A percentile compares a stretch with the other conserved stretches of the same genome.
These are phyloP conservation scores for Dipodomys spectabilis DNA, from an alignment of 2,113 vertebrate species.

Conservation along the genomic window DNA sequence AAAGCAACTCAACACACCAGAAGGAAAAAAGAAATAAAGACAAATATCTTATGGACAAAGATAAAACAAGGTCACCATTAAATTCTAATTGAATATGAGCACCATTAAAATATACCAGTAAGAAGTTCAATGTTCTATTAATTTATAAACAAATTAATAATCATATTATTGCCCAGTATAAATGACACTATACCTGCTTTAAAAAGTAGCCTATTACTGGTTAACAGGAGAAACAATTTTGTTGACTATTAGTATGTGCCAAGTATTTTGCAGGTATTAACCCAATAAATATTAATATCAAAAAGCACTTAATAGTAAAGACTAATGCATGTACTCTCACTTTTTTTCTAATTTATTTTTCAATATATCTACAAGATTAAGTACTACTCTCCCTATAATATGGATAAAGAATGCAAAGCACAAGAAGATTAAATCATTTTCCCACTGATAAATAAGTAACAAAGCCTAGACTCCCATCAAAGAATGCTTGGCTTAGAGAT, in stretches of 20 bases:
- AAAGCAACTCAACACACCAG: too few species aligned
- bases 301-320: background rate
- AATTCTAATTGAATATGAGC: background rate
- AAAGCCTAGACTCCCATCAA: background rate
- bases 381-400: background rate
- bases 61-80: background rate
- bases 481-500: background rate
- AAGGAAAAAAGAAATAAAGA: background rate
- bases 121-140: background rate
- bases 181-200: background rate
- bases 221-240: background rate
- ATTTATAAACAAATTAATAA: background rate
- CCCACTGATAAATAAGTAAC: background rate
- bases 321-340: background rate
- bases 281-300: background rate
- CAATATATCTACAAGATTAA: background rate
- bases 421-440: background rate
- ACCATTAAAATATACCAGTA: background rate
- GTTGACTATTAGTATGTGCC: background rate
- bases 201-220: background rate
- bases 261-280: background rate
- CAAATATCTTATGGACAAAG: background rate
- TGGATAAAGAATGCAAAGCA: background rate
- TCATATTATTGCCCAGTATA: background rate
- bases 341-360: background rate